Percentiles rank a stretch among this genome's conserved stretches.
phyloP scores from a whole-genome alignment of 2,888 invertebrate species.

The Volucella inflata region DNA sequence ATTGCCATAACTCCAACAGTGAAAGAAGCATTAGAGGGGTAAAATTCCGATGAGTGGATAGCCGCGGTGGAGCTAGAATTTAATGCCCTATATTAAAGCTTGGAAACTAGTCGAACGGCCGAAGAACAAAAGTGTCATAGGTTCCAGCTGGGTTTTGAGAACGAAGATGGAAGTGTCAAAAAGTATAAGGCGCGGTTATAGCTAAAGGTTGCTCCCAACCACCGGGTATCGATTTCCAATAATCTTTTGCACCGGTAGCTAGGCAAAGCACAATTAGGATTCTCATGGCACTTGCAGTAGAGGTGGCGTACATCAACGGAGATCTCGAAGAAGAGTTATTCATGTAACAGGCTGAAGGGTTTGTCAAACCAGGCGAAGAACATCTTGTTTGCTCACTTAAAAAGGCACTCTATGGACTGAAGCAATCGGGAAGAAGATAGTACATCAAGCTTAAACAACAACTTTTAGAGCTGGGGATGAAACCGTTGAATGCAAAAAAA shows the following conservation, averaged over 20 bases:
- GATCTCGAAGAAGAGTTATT: neutral
- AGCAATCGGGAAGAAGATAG: constrained; percentile 17
- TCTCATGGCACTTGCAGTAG: neutral
- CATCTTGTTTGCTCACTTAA: neutral
- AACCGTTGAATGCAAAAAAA: neutral
- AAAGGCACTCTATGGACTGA: constrained; percentile 16
- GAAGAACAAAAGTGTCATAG: constrained; percentile 72
- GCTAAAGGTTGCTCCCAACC: constrained; percentile 78
- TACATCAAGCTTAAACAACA: constrained; percentile 9
- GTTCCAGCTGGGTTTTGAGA: constrained; percentile 77
- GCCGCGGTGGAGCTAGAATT: constrained; percentile 59
- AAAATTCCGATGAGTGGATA: constrained; percentile 56
- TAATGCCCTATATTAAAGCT: constrained; percentile 62
- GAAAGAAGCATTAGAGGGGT: too few relatives aligned
- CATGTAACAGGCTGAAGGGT: neutral
- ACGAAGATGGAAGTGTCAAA: too few relatives aligned
- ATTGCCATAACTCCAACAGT: too few relatives aligned
- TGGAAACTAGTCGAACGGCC: constrained; percentile 76
- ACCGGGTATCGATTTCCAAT: constrained; percentile 77
- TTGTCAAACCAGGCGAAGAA: neutral
- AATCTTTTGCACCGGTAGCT: constrained; percentile 27
- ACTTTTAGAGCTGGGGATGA: constrained; percentile 1
- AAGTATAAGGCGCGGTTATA: constrained; percentile 79
- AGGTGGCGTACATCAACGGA: neutral
- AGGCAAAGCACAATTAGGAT: neutral